Evolutionary conservation across 2,113 vertebrate genomes (phyloP).

Genomic region (Riparia riparia): DNA sequence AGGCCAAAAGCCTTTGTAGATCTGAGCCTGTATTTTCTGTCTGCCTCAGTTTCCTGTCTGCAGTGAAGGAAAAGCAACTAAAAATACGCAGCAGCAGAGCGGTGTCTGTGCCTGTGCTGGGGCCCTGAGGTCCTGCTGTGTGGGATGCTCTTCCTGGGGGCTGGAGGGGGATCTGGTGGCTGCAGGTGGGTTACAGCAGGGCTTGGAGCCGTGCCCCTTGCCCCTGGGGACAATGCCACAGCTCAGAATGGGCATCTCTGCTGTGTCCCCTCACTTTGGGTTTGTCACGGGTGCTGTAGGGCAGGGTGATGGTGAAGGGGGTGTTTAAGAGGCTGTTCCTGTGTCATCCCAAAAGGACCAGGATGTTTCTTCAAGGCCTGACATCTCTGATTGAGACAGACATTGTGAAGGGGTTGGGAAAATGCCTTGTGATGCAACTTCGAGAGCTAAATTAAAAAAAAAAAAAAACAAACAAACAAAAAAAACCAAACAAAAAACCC

Average conservation of each 20-base stretch:
- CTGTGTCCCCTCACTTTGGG: background rate
- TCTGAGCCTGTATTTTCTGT: background rate
- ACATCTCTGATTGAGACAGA: background rate
- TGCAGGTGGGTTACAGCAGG: background rate
- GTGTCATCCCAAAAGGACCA: background rate
- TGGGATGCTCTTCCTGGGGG: background rate
- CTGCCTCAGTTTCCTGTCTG: conserved; percentile 50
- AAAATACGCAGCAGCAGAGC: background rate
- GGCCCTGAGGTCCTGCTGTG: background rate
- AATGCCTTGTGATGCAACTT: background rate
- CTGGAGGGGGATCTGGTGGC: background rate
- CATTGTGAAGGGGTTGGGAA: background rate
- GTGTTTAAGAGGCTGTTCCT: background rate
- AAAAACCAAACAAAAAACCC: too few species aligned
- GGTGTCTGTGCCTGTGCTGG: background rate
- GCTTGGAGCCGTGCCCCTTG: background rate
- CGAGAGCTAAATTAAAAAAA: background rate
- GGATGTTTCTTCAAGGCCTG: background rate
- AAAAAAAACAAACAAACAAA: background rate
- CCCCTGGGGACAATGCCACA: background rate
- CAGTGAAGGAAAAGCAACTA: background rate
- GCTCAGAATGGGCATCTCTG: background rate
- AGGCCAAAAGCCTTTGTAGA: conserved; percentile 18
- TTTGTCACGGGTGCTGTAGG: background rate
- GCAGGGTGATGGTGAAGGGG: background rate